Base-by-base conservation (phyloP, 2,113 vertebrate species). In the Aplodontia rufa region DNA sequence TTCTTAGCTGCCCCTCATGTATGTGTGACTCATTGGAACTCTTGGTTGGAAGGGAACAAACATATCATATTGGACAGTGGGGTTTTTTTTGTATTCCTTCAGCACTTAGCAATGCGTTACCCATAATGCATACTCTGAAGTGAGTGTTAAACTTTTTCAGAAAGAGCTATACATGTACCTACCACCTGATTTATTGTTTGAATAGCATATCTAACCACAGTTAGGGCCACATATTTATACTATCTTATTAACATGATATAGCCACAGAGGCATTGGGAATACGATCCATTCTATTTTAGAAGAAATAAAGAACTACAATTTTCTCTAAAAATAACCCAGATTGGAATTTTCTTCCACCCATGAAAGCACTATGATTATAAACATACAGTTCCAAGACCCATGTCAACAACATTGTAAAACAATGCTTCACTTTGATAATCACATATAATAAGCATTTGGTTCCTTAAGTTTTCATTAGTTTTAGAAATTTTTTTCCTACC, bases 261-360 rank as follows among this genome's bases (percentile, higher is more conserved):
- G 76, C 47, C 85, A 75, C 71, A 87, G 22, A 84, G 28, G 47
- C 71, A 75, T 17, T 84, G 76, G 64, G 87, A 93, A 96, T 84
- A 80, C 81, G 81, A 92, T 47, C 79, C n/a, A 47, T 87, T 78
- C 93, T 87, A 92, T 76, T 91, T 90, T 53, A 37, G 55, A 87
- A 71, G 62, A 93, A 90, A 93, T 40, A 92, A 87, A 96, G 40
- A 83, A 68, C 89, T 94, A 81, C 19, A 66, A 71, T 92, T 96
- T 95, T 84, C 85, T 84, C 72, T 75, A 92, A 94, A 94, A 96
- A 87, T 97, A 87, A 82, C 88, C 72, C 72, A 72, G 30, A 55
- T 69, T 91, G 86, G 91, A 96, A 97, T 94, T 96, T 94, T 96
- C 91, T 93, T 85, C 93, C 47, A 92, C 71, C 93, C 95, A 92